phyloP scores from a whole-genome alignment of 2,797 vertebrate genomes.

The Falco cherrug region DNA sequence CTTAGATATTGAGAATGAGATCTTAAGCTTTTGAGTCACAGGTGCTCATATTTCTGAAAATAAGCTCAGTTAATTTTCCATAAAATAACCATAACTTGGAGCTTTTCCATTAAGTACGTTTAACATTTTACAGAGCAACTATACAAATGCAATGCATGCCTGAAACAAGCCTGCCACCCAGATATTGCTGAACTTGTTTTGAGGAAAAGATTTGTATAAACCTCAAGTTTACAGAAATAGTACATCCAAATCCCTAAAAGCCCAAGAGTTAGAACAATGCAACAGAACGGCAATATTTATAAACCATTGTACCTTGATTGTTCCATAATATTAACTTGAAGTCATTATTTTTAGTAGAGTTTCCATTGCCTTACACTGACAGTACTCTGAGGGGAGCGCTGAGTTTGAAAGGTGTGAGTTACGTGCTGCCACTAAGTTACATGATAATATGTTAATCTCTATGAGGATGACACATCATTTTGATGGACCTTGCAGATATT shows the following conservation, averaged over 20 bases:
- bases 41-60: neutral
- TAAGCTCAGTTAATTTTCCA: neutral
- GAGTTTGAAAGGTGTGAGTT: neutral
- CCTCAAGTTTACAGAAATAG: neutral
- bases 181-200: neutral
- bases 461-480: neutral
- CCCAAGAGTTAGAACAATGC: neutral
- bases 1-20: neutral
- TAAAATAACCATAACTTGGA: neutral
- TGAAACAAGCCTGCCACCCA: neutral
- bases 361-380: neutral
- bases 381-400: neutral
- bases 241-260: neutral
- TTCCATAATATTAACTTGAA: neutral
- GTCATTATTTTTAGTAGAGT: neutral
- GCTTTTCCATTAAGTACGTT: neutral
- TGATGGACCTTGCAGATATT: neutral
- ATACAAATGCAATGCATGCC: neutral
- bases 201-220: neutral
- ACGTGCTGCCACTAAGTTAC: neutral
- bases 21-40: neutral
- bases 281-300: neutral
- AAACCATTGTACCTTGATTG: neutral
- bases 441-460: neutral
- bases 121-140: neutral